Evolutionary conservation across 2,888 invertebrate species (phyloP).

Genomic region (Torymus texanus): DNA sequence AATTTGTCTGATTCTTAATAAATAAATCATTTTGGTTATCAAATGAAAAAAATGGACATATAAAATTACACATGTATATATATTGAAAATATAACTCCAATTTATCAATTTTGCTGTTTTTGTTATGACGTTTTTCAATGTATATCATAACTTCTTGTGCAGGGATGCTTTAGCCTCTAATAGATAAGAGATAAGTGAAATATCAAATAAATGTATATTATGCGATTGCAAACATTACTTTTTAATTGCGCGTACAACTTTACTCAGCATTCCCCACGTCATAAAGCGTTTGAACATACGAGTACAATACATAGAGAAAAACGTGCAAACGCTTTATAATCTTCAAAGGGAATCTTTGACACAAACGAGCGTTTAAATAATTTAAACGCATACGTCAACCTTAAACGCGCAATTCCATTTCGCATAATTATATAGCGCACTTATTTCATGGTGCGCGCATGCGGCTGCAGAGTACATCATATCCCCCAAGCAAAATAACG

Average conservation of each 20-base stretch:
- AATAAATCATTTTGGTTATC: too few relatives aligned
- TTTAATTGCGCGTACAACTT: background rate
- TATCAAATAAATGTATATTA: too few relatives aligned
- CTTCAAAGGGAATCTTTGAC: constrained; percentile 48
- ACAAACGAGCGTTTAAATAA: constrained; percentile 34
- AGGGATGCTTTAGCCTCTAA: too few relatives aligned
- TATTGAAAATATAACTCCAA: too few relatives aligned
- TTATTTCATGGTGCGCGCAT: constrained; percentile 18
- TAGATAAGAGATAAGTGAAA: too few relatives aligned
- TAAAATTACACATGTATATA: too few relatives aligned
- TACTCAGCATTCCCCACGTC: background rate
- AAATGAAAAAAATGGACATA: too few relatives aligned
- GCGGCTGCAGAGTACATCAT: background rate
- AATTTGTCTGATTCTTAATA: background rate
- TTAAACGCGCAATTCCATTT: constrained; percentile 36
- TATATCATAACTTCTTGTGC: too few relatives aligned
- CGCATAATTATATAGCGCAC: constrained; percentile 36
- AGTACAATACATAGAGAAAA: background rate
- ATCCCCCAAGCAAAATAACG: constrained; percentile 30
- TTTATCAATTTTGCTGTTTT: too few relatives aligned
- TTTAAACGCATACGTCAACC: constrained; percentile 24
- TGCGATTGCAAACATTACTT: background rate
- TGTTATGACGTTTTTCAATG: too few relatives aligned
- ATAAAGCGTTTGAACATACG: constrained; percentile 25
- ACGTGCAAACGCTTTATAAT: background rate